Conservation (phyloP, 2,888 invertebrate genomes). For the Stomorhina lunata region DNA sequence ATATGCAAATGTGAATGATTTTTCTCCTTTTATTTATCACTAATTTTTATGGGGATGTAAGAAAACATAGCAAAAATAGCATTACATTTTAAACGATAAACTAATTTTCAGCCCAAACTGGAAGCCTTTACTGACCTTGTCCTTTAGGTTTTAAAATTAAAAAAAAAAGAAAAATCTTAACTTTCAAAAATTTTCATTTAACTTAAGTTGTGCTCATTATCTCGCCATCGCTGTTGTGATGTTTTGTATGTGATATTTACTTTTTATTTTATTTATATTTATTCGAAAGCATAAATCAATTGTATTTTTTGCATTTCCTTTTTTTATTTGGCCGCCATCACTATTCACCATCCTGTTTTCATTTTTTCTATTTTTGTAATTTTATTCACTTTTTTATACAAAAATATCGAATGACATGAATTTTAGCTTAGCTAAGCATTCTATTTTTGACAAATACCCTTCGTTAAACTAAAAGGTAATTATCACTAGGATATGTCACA, state of each 20-base stretch:
- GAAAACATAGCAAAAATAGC: too few species aligned
- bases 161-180: too few species aligned
- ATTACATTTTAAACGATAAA: too few species aligned
- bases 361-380: conserved; percentile 37
- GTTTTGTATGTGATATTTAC: conserved; percentile 12
- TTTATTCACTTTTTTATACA: conserved; percentile 38
- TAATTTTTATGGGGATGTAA: not conserved
- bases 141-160: not conserved
- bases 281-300: conserved; percentile 58
- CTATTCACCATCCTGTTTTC: conserved; percentile 50
- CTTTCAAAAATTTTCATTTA: too few species aligned
- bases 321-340: conserved; percentile 38
- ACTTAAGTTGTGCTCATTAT: not conserved
- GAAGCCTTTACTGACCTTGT: not conserved
- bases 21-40: not conserved
- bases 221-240: not conserved
- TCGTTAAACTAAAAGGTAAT: not conserved
- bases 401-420: conserved; percentile 63
- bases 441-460: conserved; percentile 24
- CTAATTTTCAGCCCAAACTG: too few species aligned
- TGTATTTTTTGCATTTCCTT: conserved; percentile 49
- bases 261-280: conserved; percentile 31
- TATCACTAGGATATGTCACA: too few species aligned
- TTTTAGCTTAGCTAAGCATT: conserved; percentile 67
- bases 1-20: conserved; percentile 20